Evolutionary conservation across 2,888 invertebrate genomes (phyloP), one percentile per base, ranked within the genome.

Genomic region (Hermaeophaga mercurialis): DNA sequence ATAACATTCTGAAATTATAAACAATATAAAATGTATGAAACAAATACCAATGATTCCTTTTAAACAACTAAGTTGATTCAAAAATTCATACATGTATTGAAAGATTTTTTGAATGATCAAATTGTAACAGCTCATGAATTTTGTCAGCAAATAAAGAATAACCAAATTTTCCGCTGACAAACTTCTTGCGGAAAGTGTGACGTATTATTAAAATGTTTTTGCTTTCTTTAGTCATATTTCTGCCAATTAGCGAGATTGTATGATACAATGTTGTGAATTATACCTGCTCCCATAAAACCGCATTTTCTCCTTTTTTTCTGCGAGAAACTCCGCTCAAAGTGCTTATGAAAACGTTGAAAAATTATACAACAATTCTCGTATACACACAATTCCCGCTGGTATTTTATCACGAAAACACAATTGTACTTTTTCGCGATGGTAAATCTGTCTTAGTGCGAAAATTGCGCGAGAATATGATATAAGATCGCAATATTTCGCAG

Each of bases 401-500:
- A 50, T 58, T 63, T 58, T 58, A 58, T 63, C 50, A 60, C 47
- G 50, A 54, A 54, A 52, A 58, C 41, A 56, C 52, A 58, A 58
- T 60, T 58, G 58, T 60, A 60, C 60, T 58, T 56, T 62, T 58
- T 58, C 58, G 58, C 57, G 41, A 50, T 56, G 54, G 49, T 62
- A 56, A 59, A 62, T 58, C 62, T 59, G 62, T 59, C 62, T 59
- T 48, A 54, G 54, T 50, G 55, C 18, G 59, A 62, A 62, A 54
- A 62, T 62, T 62, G 56, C 58, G 46, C 48, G 44, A 38, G 50
- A 46, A 54, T 54, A 58, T 63, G 61, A 63, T 64, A 62, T 63
- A 64, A 59, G 58, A 61, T 54, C 55, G 64, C 61, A 64, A 66
- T 68, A 65, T 68, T 66, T 67, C 60, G 58, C 46, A 45, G 19